These are phyloP conservation scores for Drosophila triauraria DNA, from an alignment of 1,140 invertebrate genomes.

Conservation along the genomic window DNA sequence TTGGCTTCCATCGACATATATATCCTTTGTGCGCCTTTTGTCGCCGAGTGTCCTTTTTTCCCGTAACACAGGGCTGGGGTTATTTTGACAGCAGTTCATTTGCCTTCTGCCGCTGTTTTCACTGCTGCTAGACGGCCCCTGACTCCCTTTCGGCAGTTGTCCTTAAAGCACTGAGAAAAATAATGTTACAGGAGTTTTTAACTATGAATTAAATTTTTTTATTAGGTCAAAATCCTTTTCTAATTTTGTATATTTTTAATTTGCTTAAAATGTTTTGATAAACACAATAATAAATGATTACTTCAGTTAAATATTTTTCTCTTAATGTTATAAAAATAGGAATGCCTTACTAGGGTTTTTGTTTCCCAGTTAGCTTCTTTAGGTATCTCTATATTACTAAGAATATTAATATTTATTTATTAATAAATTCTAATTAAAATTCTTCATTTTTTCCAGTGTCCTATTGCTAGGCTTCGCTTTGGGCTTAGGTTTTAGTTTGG, in stretches of 20 bases:
- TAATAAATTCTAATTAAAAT: not conserved
- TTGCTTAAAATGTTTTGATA: not conserved
- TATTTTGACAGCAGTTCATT: conserved; percentile 84
- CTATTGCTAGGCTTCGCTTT: conserved; percentile 5
- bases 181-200: fast-evolving
- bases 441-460: not conserved
- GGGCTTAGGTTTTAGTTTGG: conserved; percentile 36
- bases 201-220: too few species aligned
- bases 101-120: conserved; percentile 66
- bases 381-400: not conserved
- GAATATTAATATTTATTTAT: not conserved
- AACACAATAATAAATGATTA: not conserved
- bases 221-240: too few species aligned
- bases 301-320: too few species aligned
- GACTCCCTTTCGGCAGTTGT: conserved; percentile 56
- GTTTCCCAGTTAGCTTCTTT: not conserved
- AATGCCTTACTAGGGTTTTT: too few species aligned
- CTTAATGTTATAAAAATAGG: too few species aligned
- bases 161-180: conserved; percentile 22
- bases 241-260: too few species aligned
- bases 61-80: conserved; percentile 63
- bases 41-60: conserved; percentile 53
- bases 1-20: conserved; percentile 59
- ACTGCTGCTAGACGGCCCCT: conserved; percentile 6
- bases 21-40: conserved; percentile 66